A percentile compares a stretch with the other conserved stretches of the same genome.
Conservation (phyloP, 2,888 invertebrate genomes). For the Oscheius sp. region DNA sequence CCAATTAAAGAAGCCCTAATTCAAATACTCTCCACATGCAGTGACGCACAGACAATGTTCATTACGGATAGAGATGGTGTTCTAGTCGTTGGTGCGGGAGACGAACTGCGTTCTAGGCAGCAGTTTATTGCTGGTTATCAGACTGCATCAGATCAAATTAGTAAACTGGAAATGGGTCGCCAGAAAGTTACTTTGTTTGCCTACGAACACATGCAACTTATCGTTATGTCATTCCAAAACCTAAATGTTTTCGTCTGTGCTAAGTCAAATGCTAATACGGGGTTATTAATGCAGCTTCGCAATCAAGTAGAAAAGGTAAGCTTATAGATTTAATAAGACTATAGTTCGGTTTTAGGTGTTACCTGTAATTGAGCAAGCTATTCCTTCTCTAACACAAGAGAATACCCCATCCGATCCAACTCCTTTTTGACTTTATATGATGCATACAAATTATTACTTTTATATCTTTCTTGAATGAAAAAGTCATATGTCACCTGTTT, state of each 20-base stretch:
- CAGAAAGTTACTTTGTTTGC: conserved; percentile 11
- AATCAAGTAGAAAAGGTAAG: conserved; percentile 9
- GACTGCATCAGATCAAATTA: conserved; percentile 3
- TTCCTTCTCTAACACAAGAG: too few relatives aligned
- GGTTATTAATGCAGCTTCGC: conserved; percentile 9
- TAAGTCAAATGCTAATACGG: conserved; percentile 3
- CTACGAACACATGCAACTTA: not conserved
- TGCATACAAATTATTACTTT: too few relatives aligned
- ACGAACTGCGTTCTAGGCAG: conserved; percentile 7
- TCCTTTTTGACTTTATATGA: too few relatives aligned
- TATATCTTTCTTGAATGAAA: too few relatives aligned
- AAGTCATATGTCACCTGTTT: too few relatives aligned
- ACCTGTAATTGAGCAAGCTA: too few relatives aligned
- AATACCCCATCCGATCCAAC: too few relatives aligned
- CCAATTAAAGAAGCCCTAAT: not conserved
- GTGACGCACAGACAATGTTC: conserved; percentile 12
- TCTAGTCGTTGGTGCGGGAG: conserved; percentile 9
- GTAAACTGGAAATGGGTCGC: conserved; percentile 7
- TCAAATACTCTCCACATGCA: not conserved
- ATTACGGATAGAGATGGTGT: conserved; percentile 25
- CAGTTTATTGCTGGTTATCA: not conserved
- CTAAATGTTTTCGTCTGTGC: not conserved
- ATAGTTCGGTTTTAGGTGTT: not conserved
- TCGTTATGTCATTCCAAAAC: not conserved
- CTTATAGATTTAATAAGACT: not conserved